Base-by-base conservation (phyloP, 2,113 vertebrate species). In the Chloebia gouldiae region DNA sequence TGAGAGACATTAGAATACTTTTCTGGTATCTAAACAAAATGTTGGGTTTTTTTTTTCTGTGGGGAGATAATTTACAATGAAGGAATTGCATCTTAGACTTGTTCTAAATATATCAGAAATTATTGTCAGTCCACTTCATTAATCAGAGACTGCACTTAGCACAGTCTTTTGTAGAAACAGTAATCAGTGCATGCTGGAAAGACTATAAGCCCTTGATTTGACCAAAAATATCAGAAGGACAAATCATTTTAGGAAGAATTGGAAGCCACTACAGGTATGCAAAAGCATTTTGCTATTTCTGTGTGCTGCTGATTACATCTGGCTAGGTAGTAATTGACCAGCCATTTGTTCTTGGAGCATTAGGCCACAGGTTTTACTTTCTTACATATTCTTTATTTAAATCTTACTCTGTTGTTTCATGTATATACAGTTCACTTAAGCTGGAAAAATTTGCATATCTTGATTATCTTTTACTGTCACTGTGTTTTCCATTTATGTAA, bases 91-190 rank as follows among this genome's bases (percentile, higher is more conserved):
- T 77, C 69, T 94, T 72, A 64, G 30, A 45, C 50, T 80, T 92
- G 42, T 72, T 84, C 80, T 91, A 91, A 93, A 86, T 91, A 81
- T 82, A 79, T 92, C 50, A 65, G 40, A 79, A 84, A 57, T 76
- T 51, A 75, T 15, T 92, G 27, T 64, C 69, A 81, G 72, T 81
- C 90, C 39, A 50, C 91, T 91, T 95, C 61, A 73, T 90, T 96
- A 90, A 94, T 95, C 83, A 95, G 86, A 68, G 86, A 77, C 54
- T 93, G 65, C 15, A 40, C 59, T 94, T 90, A 68, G 63, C 21
- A 23, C 27, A 39, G 15, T 73, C 81, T 77, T 91, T 63, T 81
- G 39, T 69, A 77, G 31, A 73, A 90, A 50, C 44, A 73, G 56
- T 81, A 73, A 90, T 95, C 93, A 92, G 57, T 77, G 66, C 61